Base-by-base conservation (phyloP, 2,888 invertebrate species). In the Andrena marginata region DNA sequence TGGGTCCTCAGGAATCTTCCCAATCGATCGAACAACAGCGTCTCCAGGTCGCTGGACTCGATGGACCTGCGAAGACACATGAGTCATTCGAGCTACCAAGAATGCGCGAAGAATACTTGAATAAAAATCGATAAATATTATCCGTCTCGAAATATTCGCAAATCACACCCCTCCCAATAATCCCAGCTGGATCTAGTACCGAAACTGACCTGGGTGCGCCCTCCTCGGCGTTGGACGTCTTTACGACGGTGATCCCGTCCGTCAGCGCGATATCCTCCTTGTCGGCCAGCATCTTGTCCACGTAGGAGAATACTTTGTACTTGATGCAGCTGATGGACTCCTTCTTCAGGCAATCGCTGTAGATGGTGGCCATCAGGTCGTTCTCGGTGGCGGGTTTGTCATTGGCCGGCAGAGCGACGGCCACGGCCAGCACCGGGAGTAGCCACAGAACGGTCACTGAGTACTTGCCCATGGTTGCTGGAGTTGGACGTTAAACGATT, bases 301-400 rank as follows among this genome's bases (percentile, higher is more conserved):
- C 97, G 94, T 97, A 97, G 29, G 97, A 96, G 95, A 97, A 97
- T 92, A 98, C 96, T 93, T 97, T 98, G 95, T 97, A 97, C 94
- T 97, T 98, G 91, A 98, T 96, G 94, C 98, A 98, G 94, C 97
- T 96, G 88, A 97, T 96, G 35, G 97, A 97, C 92, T 97, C 97
- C 94, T 97, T 98, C 91, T 96, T 96, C 85, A 97, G 94, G 93
- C 98, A 98, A 91, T 98, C 98, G 90, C 95, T 95, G 94, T 97
- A 97, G 92, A 96, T 96, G 91, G 96, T 95, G 91, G 97, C 96
- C 95, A 97, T 96, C 81, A 97, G 95, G 90, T 98, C 97, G 92
- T 97, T 97, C 90, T 97, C 97, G 69, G 96, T 95, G 80, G 94
- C 94, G 82, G 95, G 95, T 80, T 96, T 96, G 90, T 97, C 97